Evolutionary conservation across 2,797 vertebrate genomes (phyloP).

Genomic region (Myiotriccus ornatus): DNA sequence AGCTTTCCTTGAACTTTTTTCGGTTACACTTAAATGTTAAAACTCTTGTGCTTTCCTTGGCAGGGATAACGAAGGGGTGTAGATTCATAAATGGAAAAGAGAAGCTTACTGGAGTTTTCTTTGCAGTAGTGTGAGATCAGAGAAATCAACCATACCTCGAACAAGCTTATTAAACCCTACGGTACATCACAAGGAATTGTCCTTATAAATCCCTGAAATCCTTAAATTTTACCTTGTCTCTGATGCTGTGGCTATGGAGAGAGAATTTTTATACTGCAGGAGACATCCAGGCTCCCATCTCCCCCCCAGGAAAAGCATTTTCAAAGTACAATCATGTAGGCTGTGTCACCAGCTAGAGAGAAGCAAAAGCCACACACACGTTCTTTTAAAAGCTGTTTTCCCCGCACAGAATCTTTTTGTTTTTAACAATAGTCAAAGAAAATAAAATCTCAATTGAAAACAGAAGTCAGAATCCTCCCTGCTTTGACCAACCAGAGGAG

Average conservation of each 20-base stretch:
- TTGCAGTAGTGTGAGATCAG: not conserved
- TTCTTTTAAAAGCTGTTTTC: not conserved
- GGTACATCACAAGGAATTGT: not conserved
- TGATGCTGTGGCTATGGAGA: not conserved
- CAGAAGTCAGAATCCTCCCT: not conserved
- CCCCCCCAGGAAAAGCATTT: not conserved
- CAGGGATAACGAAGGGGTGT: not conserved
- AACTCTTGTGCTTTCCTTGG: not conserved
- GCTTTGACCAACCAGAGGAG: not conserved
- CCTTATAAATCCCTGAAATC: not conserved
- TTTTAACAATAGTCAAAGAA: conserved; percentile 44
- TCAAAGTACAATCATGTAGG: not conserved
- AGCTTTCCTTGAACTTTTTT: not conserved
- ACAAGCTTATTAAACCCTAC: not conserved
- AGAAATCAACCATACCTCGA: not conserved
- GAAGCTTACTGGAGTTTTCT: not conserved
- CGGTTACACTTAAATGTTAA: not conserved
- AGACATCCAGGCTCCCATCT: not conserved
- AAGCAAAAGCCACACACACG: not conserved
- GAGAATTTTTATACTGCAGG: not conserved
- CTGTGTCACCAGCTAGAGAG: not conserved
- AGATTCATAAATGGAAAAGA: not conserved
- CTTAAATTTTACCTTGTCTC: not conserved
- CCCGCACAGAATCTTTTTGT: not conserved
- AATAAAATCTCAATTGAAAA: conserved; percentile 39